These are phyloP conservation scores for Tragelaphus imberbis DNA, from an alignment of 2,113 vertebrate genomes.

Conservation along the genomic window DNA sequence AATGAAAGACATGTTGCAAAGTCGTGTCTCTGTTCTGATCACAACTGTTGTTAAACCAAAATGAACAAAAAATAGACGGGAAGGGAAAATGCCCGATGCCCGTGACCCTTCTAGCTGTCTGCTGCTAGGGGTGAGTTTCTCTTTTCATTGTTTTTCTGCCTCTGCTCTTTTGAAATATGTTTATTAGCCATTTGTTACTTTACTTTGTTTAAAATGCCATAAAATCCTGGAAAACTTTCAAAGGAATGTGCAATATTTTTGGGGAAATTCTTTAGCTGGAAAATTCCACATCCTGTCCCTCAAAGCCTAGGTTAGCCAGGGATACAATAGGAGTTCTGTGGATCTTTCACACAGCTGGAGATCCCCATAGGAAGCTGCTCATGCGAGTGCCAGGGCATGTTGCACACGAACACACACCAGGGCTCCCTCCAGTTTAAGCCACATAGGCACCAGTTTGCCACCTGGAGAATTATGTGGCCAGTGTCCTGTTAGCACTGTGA, in stretches of 20 bases:
- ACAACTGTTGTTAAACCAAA: not conserved
- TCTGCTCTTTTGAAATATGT: not conserved
- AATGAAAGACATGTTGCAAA: not conserved
- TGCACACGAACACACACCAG: too few species aligned
- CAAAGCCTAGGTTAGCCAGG: not conserved
- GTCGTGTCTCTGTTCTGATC: accelerated
- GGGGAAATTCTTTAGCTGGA: not conserved
- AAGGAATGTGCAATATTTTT: too few species aligned
- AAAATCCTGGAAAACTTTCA: not conserved
- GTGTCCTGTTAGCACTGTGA: not conserved
- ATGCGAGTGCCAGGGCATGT: accelerated
- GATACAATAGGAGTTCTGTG: too few species aligned
- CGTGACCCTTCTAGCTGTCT: accelerated
- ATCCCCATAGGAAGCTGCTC: not conserved
- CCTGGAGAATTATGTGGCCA: not conserved
- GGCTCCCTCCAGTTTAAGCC: not conserved
- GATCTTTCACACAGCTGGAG: not conserved
- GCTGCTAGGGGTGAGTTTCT: accelerated
- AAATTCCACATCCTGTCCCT: not conserved
- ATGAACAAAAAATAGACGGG: accelerated
- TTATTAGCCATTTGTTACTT: not conserved
- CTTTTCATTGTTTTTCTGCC: not conserved
- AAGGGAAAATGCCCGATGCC: accelerated
- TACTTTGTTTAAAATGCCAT: not conserved
- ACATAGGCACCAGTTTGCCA: not conserved